A percentile compares a stretch with the other conserved stretches of the same genome.
These are phyloP conservation scores for Chelidonichthys spinosus DNA, from an alignment of 2,797 vertebrate genomes.

Conservation along the genomic window DNA sequence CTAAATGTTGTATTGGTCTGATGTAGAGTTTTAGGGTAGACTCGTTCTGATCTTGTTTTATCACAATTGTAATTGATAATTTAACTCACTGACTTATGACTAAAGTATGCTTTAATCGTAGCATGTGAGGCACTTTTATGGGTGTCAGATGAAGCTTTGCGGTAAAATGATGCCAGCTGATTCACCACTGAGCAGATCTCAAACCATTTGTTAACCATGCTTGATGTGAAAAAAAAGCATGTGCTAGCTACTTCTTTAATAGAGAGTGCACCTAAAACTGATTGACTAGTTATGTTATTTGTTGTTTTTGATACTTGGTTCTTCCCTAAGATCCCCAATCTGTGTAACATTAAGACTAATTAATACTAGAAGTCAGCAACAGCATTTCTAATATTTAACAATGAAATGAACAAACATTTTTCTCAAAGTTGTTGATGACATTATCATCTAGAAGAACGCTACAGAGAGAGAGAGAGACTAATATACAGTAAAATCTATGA, in stretches of 20 bases:
- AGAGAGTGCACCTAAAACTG: neutral
- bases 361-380: neutral
- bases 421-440: too few relatives aligned
- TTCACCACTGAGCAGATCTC: neutral
- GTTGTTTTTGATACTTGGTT: neutral
- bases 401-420: too few relatives aligned
- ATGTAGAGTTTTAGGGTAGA: neutral
- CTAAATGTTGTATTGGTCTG: conserved; percentile 2
- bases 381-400: neutral
- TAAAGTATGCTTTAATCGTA: too few relatives aligned
- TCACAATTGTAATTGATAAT: neutral
- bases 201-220: conserved; percentile 5
- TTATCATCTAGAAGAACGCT: neutral
- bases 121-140: too few relatives aligned
- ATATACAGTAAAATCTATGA: too few relatives aligned
- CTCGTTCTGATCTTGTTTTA: conserved; percentile 16
- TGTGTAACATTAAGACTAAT: too few relatives aligned
- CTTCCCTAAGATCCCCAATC: too few relatives aligned
- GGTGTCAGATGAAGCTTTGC: conserved; percentile 22
- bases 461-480: too few relatives aligned
- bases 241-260: neutral
- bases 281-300: neutral
- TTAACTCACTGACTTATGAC: too few relatives aligned
- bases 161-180: conserved; percentile 2
- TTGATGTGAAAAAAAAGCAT: neutral